Percentiles rank a stretch among this genome's conserved stretches.
These are phyloP conservation scores for Leptoclinus maculatus DNA, from an alignment of 2,797 vertebrate genomes.

Conservation along the genomic window DNA sequence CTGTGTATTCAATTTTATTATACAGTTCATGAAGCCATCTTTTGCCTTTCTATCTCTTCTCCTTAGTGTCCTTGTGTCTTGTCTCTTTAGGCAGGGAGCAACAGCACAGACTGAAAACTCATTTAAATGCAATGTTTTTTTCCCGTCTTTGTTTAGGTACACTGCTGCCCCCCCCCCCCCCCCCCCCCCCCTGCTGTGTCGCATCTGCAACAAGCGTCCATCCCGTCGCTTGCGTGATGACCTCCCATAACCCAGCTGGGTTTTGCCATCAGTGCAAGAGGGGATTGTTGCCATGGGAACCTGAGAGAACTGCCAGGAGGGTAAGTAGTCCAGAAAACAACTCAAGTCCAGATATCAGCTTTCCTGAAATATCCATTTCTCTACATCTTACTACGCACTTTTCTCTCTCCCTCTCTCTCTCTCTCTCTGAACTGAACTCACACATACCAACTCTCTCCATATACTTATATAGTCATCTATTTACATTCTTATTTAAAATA, in stretches of 20 bases:
- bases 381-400: constrained; percentile 31
- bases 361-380: constrained; percentile 51
- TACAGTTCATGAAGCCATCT: constrained; percentile 65
- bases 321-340: constrained; percentile 67
- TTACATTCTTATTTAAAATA: constrained; percentile 86
- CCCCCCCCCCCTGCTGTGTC: constrained; percentile 38
- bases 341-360: constrained; percentile 56
- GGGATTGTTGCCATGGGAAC: constrained; percentile 74
- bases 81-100: constrained; percentile 49
- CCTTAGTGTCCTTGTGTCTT: constrained; percentile 59
- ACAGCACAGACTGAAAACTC: constrained; percentile 45
- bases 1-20: constrained; percentile 42
- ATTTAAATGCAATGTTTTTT: constrained; percentile 50
- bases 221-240: constrained; percentile 42
- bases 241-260: constrained; percentile 32
- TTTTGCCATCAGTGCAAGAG: constrained; percentile 29
- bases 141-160: constrained; percentile 24
- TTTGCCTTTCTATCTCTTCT: constrained; percentile 57
- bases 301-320: constrained; percentile 78
- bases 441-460: constrained; percentile 63
- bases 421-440: constrained; percentile 51
- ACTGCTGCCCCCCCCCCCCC: constrained; percentile 28
- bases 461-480: constrained; percentile 82
- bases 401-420: constrained; percentile 28
- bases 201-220: constrained; percentile 71